Percentiles rank a stretch among this genome's conserved stretches.
phyloP scores from a whole-genome alignment of 2,888 invertebrate genomes.

The Helleia helle region DNA sequence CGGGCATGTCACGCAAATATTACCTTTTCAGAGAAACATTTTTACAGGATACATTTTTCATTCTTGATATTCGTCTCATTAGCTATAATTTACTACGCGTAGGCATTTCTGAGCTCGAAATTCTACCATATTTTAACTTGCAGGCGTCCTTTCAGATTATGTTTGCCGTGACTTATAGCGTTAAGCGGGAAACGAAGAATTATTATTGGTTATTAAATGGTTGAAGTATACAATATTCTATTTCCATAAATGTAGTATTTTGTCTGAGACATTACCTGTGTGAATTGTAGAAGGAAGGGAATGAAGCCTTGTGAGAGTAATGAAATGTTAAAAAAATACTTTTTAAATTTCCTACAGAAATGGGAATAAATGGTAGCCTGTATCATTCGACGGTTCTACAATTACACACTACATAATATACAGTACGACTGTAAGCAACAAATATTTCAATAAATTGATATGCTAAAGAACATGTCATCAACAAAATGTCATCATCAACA shows the following conservation, averaged over 20 bases:
- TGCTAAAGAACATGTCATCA: no score
- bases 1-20: constrained; percentile 10
- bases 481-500: no score
- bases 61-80: constrained; percentile 56
- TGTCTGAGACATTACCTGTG: no score
- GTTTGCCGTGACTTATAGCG: constrained; percentile 24
- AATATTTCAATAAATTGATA: no score
- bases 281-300: no score
- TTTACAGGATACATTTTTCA: constrained; percentile 29
- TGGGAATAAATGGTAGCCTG: no score
- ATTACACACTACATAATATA: no score
- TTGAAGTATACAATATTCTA: not conserved
- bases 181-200: constrained; percentile 13
- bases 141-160: constrained; percentile 49
- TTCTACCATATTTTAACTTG: constrained; percentile 53
- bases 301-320: no score
- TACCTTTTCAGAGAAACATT: constrained; percentile 13
- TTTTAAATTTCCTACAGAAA: no score
- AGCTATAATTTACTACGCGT: constrained; percentile 52
- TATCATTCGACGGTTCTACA: no score
- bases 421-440: no score
- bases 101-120: constrained; percentile 50
- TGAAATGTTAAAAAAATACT: no score
- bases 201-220: not conserved
- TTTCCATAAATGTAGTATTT: not conserved